Evolutionary conservation across 2,113 vertebrate genomes (phyloP).

Genomic region (Rhynchomys soricoides): DNA sequence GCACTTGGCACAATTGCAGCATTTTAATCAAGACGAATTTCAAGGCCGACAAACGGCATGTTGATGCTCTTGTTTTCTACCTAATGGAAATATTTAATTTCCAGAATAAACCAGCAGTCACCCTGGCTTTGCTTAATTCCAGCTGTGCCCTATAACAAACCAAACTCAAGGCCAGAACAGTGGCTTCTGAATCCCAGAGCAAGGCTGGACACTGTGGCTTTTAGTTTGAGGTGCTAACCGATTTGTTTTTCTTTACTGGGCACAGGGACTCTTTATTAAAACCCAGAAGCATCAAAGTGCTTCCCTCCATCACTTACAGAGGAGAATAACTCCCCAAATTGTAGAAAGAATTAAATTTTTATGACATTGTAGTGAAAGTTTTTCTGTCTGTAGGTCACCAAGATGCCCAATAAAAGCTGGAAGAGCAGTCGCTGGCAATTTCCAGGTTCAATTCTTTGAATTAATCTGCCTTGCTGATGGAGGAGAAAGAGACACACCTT

Average conservation of each 20-base stretch:
- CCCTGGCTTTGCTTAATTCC: slow-evolving; percentile 66
- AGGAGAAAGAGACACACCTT: background rate
- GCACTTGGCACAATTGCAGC: slow-evolving; percentile 23
- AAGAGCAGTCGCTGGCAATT: background rate
- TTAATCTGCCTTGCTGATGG: slow-evolving; percentile 15
- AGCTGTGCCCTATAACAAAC: slow-evolving; percentile 58
- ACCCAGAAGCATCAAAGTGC: slow-evolving; percentile 30
- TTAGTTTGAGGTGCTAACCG: background rate
- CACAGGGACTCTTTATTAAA: slow-evolving; percentile 53
- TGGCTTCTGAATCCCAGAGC: background rate
- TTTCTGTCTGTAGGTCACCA: slow-evolving; percentile 33
- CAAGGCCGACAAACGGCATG: slow-evolving; percentile 57
- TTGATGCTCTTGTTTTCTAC: slow-evolving; percentile 72
- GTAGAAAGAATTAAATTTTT: slow-evolving; percentile 41
- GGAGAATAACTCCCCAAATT: background rate
- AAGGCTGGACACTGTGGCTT: slow-evolving; percentile 37
- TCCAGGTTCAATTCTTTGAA: slow-evolving; percentile 26
- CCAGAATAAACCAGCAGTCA: slow-evolving; percentile 77
- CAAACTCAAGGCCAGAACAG: slow-evolving; percentile 46
- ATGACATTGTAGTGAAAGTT: background rate
- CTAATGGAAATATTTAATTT: slow-evolving; percentile 82
- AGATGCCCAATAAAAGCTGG: background rate
- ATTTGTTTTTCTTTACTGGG: slow-evolving; percentile 41
- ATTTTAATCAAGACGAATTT: slow-evolving; percentile 64
- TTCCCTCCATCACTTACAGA: slow-evolving; percentile 38